Evolutionary conservation across 1,140 invertebrate species (phyloP), one percentile per base, ranked within the genome.

Genomic region (Cherax quadricarinatus): DNA sequence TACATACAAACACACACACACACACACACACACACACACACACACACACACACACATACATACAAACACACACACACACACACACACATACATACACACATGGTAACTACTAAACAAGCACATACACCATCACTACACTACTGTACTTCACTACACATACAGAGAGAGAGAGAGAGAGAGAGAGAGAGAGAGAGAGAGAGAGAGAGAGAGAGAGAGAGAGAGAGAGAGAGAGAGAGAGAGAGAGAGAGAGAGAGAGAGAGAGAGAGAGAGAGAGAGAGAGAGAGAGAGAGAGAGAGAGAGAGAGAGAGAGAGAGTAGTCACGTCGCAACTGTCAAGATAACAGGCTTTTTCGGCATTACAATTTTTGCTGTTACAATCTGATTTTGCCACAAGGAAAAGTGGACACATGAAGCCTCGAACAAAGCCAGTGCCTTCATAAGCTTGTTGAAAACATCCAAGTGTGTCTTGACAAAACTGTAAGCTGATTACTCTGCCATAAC

Each of bases 241-340:
- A 3, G 53, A 57, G 53, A 57, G 53, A 57, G 53, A 57, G 1
- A 57, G 53, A 57, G 1, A 57, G 53, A 21, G n/a, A 5, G 70
- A 75, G 70, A 30, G n/a, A 30, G n/a, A 30, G 70, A 75, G n/a
- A 75, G n/a, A 30, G 70, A 75, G n/a, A 75, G 70, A 75, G 70
- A 75, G n/a, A 75, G 70, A 75, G 70, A 75, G n/a, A 75, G 70
- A 75, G n/a, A 75, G 70, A 75, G 70, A 75, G n/a, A 75, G 70
- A 30, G 70, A 75, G n/a, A 75, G 70, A 75, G 70, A 75, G 70
- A 75, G n/a, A 75, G 70, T 14, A 7, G 18, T 75, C 62, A 66
- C 62, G 62, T 66, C 62, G 10, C 62, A 57, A 57, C 53, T 57
- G 53, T 57, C 53, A 21, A 66, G 62, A 21, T 66, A 66, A 66